Base-by-base conservation (phyloP, 2,797 vertebrate species). In the Poecilia velifera region DNA sequence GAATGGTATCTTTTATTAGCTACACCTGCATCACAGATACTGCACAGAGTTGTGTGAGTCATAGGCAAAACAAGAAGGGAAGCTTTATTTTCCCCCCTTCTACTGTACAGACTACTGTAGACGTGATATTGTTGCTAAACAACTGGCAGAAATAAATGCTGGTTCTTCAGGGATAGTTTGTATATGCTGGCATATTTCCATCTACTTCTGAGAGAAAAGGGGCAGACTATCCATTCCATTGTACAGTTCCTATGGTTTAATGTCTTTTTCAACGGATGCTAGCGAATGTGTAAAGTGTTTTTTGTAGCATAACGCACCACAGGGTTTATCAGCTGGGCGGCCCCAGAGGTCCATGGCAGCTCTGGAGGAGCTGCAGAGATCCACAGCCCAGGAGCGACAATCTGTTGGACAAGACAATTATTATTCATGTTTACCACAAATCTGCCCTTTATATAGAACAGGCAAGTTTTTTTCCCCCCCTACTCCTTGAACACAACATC, bases 81-180 rank as follows among this genome's bases (percentile, higher is more conserved):
- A 41, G 36, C 20, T 68, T 68, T 34, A 34, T 34, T 34, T 22
- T 70, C 5, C 7, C 2, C 41, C 25, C 25, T 25, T 41, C 36
- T 68, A 25, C 20, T 71, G 68, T n/a, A 45, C 68, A 71, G 25
- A 28, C 22, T 45, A 71, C 41, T 45, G n/a, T 45, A 71, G 39
- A 71, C 9, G 13, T 22, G 1, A n/a, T 71, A 6, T 71, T 71
- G 68, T 45, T 71, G 68, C 41, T 71, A 71, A 71, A 45, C 68
- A 71, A 71, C 68, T 71, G 68, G 25, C 41, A 70, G 68, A 45
- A 71, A 71, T 71, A 71, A 71, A 43, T 43, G 66, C 22, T 43
- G 66, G 34, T 14, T 70, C 39, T 43, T 70, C 22, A n/a, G 39
- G 45, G n/a, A 45, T 45, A 71, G 43, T 71, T 45, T 16, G 25